Conservation (phyloP, 2,888 invertebrate species). For the Galerucella calmariensis region DNA sequence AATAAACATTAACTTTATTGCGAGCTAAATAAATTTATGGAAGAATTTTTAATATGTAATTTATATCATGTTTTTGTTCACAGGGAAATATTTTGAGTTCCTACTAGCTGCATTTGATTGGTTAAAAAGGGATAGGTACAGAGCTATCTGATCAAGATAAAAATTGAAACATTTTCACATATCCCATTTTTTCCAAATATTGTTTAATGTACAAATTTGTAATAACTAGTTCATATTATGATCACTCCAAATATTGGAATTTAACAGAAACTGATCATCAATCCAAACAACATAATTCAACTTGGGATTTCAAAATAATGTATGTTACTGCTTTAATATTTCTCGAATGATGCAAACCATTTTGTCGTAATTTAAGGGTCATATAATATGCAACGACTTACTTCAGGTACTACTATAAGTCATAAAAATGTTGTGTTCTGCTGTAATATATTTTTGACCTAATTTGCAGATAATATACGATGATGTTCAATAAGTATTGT, state of each 20-base stretch:
- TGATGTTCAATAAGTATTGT: background rate
- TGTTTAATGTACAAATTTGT: slow-evolving; percentile 49
- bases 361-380: background rate
- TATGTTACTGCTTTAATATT: background rate
- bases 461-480: background rate
- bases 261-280: slow-evolving; percentile 2
- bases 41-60: slow-evolving; percentile 1
- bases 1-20: background rate
- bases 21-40: background rate
- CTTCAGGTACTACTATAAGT: slow-evolving; percentile 1
- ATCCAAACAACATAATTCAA: background rate
- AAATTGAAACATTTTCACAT: slow-evolving; percentile 47
- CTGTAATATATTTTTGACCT: background rate
- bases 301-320: background rate
- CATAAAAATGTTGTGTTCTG: background rate
- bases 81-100: slow-evolving; percentile 24
- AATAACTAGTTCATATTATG: slow-evolving; percentile 38
- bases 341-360: background rate
- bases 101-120: slow-evolving; percentile 38
- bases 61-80: slow-evolving; percentile 11
- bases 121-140: slow-evolving; percentile 32
- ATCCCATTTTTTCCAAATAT: slow-evolving; percentile 50
- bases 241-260: slow-evolving; percentile 32
- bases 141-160: slow-evolving; percentile 24
- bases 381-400: background rate